Evolutionary conservation across 1,140 invertebrate genomes (phyloP), one percentile per base, ranked within the genome.

Genomic region (Physella acuta): DNA sequence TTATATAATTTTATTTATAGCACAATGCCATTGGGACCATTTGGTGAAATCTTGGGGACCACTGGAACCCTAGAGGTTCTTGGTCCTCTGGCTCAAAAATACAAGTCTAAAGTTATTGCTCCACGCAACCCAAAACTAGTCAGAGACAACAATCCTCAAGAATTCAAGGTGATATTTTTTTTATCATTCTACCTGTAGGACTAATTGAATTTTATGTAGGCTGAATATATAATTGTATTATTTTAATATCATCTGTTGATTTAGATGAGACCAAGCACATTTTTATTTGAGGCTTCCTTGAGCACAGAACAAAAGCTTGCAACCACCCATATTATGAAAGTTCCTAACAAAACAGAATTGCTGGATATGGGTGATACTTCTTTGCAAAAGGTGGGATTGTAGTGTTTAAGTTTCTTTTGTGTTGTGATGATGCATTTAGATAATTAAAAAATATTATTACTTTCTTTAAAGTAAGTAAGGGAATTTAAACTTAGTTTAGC

Each of bases 341-440:
- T 84, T 20, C 85, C 85, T 28, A 71, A 71, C 39, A 86, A 85
- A 70, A 76, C 82, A 49, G 81, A 85, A 70, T 73, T 85, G 8
- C 72, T 85, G 39, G 85, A 86, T 59, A 86, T 86, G 83, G 78
- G 77, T 31, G 84, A 86, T 36, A 85, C 82, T 34, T 82, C 81
- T 69, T 73, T 85, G 55, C 85, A 86, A 71, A 84, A 81, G 79
- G 85, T 85, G 71, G 62, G 24, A n/a, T n/a, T n/a, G n/a, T n/a
- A n/a, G n/a, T n/a, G n/a, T n/a, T n/a, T n/a, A n/a, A n/a, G n/a
- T n/a, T n/a, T n/a, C n/a, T n/a, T n/a, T n/a, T n/a, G n/a, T n/a
- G n/a, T n/a, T n/a, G n/a, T n/a, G n/a, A n/a, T n/a, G n/a, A n/a
- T n/a, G n/a, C n/a, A n/a, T n/a, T n/a, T n/a, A n/a, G n/a, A n/a